Evolutionary conservation across 2,797 vertebrate genomes (phyloP).

Genomic region (Enteromius paludinosus): DNA sequence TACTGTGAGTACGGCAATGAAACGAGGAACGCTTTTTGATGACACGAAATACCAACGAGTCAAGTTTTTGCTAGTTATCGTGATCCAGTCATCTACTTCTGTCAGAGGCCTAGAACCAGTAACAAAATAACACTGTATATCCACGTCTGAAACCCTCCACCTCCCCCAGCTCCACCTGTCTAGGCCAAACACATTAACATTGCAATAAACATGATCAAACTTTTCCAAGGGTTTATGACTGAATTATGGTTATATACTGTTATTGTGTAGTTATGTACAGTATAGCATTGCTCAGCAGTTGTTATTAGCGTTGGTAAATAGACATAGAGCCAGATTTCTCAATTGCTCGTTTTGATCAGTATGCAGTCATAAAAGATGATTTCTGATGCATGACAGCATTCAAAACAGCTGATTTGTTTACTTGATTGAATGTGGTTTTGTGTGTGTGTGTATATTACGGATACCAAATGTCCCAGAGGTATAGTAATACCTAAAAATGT

Average conservation of each 20-base stretch:
- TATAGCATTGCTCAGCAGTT: not conserved
- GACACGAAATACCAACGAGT: not conserved
- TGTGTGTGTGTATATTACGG: too few species aligned
- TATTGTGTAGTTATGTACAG: not conserved
- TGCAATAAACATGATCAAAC: not conserved
- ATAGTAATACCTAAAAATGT: too few species aligned
- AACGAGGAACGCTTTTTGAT: not conserved
- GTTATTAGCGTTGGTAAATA: not conserved
- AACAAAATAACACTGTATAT: not conserved
- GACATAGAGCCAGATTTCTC: not conserved
- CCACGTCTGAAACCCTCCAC: not conserved
- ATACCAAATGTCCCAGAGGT: too few species aligned
- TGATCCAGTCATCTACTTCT: not conserved
- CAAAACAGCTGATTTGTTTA: not conserved
- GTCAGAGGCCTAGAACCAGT: not conserved
- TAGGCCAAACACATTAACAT: not conserved
- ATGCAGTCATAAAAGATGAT: too few species aligned
- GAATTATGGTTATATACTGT: not conserved
- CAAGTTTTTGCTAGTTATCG: not conserved
- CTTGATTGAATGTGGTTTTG: not conserved
- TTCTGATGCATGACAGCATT: not conserved
- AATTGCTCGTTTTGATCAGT: not conserved
- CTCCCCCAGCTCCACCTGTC: not conserved
- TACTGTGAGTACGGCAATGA: constrained; percentile 84
- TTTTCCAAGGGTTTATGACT: not conserved